Base-by-base conservation (phyloP, 1,140 invertebrate genomes). In the Cherax destructor region DNA sequence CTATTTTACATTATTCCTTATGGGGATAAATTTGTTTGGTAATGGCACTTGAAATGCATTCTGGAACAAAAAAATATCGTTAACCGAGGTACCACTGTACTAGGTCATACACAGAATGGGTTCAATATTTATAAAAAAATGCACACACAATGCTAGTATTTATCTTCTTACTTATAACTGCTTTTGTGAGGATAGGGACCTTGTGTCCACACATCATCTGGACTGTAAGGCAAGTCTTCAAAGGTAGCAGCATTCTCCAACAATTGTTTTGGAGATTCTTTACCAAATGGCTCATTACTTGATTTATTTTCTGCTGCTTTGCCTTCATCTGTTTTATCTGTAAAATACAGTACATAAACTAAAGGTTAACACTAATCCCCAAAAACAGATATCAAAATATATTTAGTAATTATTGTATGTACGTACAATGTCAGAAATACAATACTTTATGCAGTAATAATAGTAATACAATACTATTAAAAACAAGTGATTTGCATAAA, bases 121-220 rank as follows among this genome's bases (percentile, higher is more conserved):
- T 41, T 47, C 2, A 50, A 13, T 21, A 41, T n/a, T 41, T 9
- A 78, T 9, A 78, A 1, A 41, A 47, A 50, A 78, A 41, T n/a
- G 24, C 30, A 78, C 76, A 13, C n/a, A 18, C 13, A 78, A 78
- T 78, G 30, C 13, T 30, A 78, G 30, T 18, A 78, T 50, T 7
- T 50, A 9, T 24, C 69, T 13, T 24, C 84, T 87, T 79, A 87
- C 85, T 74, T 87, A 47, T 77, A 87, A 61, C 79, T 79, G 72
- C 85, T 87, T 16, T 87, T 56, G 30, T 87, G 72, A 4, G 85
- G 85, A 78, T 87, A 87, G 9, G 85, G 85, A 59, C 85, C 85
- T 59, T 87, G 10, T 30, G 76, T 87, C 85, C 85, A 87, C 6
- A 87, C 49, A 59, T 87, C 85, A 77, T 87, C 85, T 16, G 56